phyloP scores from a whole-genome alignment of 2,888 invertebrate genomes.

The Ochlodes sylvanus region DNA sequence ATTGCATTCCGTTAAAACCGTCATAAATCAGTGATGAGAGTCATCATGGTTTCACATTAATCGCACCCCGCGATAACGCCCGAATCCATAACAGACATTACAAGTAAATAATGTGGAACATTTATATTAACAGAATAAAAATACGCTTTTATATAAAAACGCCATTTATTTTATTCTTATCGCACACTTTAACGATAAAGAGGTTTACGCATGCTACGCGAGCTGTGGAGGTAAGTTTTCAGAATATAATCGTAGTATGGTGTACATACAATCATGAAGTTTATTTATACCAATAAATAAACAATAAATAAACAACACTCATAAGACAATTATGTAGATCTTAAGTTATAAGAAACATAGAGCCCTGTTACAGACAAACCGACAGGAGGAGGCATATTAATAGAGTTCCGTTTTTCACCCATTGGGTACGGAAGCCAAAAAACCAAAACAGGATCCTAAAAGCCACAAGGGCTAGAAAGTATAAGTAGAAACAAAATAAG shows the following conservation, averaged over 20 bases:
- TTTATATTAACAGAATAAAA: slow-evolving; percentile 18
- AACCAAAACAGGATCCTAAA: too few species aligned
- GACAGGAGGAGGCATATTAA: too few species aligned
- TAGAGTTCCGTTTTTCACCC: too few species aligned
- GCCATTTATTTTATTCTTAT: slow-evolving; percentile 13
- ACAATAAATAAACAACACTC: too few species aligned
- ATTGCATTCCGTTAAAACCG: background rate
- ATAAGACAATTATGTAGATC: too few species aligned
- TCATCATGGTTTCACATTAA: slow-evolving; percentile 11
- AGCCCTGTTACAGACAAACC: too few species aligned
- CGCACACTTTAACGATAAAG: slow-evolving; percentile 5
- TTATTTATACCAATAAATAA: too few species aligned
- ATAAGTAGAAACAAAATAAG: too few species aligned
- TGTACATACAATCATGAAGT: too few species aligned
- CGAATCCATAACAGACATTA: slow-evolving; percentile 7
- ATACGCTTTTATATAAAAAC: slow-evolving; percentile 11
- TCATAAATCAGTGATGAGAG: background rate
- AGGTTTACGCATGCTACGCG: background rate
- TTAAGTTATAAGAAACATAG: too few species aligned
- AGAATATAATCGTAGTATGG: background rate
- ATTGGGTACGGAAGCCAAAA: too few species aligned
- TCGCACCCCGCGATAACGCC: slow-evolving; percentile 8
- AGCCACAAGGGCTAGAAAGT: too few species aligned
- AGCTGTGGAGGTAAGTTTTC: background rate
- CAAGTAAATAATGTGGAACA: slow-evolving; percentile 10